A percentile compares a stretch with the other conserved stretches of the same genome.
Evolutionary conservation across 2,113 vertebrate species (phyloP).

Genomic region (Rhinolophus sinicus): DNA sequence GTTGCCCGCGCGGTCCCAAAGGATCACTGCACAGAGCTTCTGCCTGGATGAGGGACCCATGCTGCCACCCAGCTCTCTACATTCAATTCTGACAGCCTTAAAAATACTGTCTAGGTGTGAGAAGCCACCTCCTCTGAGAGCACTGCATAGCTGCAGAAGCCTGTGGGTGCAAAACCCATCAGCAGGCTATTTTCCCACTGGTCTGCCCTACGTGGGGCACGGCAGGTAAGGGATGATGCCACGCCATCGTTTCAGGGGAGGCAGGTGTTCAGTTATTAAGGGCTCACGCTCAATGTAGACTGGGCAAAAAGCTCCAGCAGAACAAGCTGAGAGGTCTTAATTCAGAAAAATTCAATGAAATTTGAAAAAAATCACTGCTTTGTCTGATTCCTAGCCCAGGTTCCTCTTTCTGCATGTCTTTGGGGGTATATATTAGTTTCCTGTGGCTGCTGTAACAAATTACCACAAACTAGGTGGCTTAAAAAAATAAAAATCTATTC

Average conservation of each 20-base stretch:
- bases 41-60: not conserved
- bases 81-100: not conserved
- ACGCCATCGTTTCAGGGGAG: not conserved
- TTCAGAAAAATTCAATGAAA: not conserved
- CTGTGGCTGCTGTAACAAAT: not conserved
- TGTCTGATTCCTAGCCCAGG: not conserved
- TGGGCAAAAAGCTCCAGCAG: not conserved
- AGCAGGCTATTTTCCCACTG: not conserved
- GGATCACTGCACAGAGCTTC: not conserved
- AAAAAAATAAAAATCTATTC: not conserved
- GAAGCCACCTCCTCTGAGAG: not conserved
- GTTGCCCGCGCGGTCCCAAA: not conserved
- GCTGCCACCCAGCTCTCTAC: not conserved
- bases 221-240: not conserved
- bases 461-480: not conserved
- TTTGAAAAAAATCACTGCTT: slow-evolving; percentile 19
- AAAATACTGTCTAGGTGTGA: not conserved
- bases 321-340: not conserved
- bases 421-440: not conserved
- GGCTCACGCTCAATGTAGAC: not conserved
- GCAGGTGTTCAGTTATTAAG: not conserved
- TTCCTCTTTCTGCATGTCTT: not conserved
- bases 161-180: not conserved
- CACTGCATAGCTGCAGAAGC: too few relatives aligned
- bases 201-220: accelerated